A percentile compares a stretch with the other conserved stretches of the same genome.
Evolutionary conservation across 2,113 vertebrate genomes (phyloP).

Genomic region (Upupa epops): DNA sequence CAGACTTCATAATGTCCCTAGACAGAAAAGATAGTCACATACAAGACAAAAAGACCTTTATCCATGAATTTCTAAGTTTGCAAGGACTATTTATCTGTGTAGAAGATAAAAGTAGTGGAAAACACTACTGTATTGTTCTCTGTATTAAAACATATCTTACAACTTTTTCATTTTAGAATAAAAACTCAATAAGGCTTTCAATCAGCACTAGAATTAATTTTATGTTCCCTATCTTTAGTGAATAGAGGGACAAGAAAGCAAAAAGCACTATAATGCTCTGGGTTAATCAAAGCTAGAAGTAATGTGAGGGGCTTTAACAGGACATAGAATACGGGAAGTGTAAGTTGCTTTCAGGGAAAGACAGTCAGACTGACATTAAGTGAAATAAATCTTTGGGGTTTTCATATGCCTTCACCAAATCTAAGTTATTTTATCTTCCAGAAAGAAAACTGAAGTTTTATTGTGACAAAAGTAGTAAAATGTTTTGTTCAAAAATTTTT

Average conservation of each 20-base stretch:
- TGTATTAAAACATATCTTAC: neutral
- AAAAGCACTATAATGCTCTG: neutral
- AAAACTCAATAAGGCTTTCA: neutral
- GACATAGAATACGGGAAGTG: neutral
- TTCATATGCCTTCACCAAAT: neutral
- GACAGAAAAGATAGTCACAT: neutral
- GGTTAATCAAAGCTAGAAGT: slow-evolving; percentile 15
- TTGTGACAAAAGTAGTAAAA: neutral
- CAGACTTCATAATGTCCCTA: neutral
- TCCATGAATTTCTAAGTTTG: neutral
- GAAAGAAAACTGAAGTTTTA: neutral
- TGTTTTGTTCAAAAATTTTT: neutral
- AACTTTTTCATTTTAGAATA: neutral
- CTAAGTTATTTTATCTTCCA: neutral
- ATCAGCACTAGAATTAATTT: neutral
- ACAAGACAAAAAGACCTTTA: neutral
- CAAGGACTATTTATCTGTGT: neutral
- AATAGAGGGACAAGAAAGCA: neutral
- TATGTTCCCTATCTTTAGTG: neutral
- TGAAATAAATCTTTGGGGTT: neutral
- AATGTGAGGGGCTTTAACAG: neutral
- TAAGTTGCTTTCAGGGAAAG: neutral
- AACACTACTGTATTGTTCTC: neutral
- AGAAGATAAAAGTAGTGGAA: neutral
- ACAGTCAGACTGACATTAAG: neutral